These are phyloP conservation scores for Metopia argyrocephala DNA, from an alignment of 2,888 invertebrate species.

Conservation along the genomic window DNA sequence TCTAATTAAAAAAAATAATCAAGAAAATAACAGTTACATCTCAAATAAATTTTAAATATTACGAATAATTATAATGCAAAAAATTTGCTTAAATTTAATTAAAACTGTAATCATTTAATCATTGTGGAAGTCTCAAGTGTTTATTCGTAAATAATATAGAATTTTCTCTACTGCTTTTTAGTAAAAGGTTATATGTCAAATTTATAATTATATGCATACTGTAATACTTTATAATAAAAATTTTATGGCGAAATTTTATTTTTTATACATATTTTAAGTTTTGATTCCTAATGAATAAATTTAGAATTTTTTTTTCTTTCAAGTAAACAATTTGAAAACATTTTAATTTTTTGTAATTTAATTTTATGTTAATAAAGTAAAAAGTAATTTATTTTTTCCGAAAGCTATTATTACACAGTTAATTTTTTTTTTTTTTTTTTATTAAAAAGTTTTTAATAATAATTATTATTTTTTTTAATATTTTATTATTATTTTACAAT, in stretches of 20 bases:
- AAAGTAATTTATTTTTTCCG: constrained; percentile 29
- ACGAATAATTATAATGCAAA: too few relatives aligned
- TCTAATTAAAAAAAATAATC: too few relatives aligned
- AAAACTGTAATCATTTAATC: not conserved
- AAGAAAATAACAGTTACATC: too few relatives aligned
- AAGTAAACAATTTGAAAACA: constrained; percentile 32
- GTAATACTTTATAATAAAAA: too few relatives aligned
- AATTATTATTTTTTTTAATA: not conserved
- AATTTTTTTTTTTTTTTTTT: not conserved
- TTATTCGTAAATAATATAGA: not conserved
- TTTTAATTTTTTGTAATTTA: constrained; percentile 3
- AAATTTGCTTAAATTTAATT: too few relatives aligned
- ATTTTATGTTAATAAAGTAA: constrained; percentile 1
- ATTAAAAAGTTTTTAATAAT: not conserved
- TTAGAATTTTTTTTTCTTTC: too few relatives aligned
- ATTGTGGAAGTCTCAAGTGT: not conserved
- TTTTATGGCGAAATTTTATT: too few relatives aligned
- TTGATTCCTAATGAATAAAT: too few relatives aligned
- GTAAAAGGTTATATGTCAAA: not conserved
- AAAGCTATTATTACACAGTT: too few relatives aligned
- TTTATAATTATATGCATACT: not conserved
- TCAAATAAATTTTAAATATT: too few relatives aligned
- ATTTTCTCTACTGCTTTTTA: not conserved
- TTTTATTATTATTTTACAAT: not conserved
- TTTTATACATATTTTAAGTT: too few relatives aligned